phyloP scores from a whole-genome alignment of 2,888 invertebrate genomes.

The Fragum sueziense region DNA sequence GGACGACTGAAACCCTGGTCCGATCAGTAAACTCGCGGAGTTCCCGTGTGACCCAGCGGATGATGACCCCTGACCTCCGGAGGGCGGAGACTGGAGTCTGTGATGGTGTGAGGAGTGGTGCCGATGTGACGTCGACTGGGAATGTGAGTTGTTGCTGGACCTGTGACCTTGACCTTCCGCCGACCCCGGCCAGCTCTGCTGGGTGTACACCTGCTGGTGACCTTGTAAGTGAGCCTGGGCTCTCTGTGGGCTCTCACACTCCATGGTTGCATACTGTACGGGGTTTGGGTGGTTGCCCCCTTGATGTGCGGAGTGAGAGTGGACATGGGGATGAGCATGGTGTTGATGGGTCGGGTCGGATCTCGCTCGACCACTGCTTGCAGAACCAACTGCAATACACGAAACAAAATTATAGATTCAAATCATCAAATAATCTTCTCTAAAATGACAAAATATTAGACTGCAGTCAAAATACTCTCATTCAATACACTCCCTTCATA shows the following conservation, averaged over 20 bases:
- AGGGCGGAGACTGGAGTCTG: conserved; percentile 66
- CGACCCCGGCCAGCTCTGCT: conserved; percentile 57
- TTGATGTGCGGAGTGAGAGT: conserved; percentile 73
- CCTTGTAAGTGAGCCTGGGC: conserved; percentile 46
- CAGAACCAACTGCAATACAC: conserved; percentile 70
- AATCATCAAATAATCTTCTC: no score
- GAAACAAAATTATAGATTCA: not conserved
- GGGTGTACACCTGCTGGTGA: conserved; percentile 68
- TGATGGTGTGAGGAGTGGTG: conserved; percentile 67
- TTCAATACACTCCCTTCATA: no score
- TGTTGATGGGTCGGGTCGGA: conserved; percentile 83
- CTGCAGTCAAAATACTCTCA: no score
- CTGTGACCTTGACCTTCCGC: conserved; percentile 60
- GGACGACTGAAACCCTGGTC: conserved; percentile 57
- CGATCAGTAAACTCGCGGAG: conserved; percentile 60
- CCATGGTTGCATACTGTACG: conserved; percentile 70
- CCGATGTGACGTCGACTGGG: conserved; percentile 67
- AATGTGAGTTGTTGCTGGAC: conserved; percentile 64
- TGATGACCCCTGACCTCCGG: conserved; percentile 47
- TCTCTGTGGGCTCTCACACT: conserved; percentile 73
- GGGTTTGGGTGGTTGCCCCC: conserved; percentile 56
- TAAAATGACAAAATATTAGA: no score
- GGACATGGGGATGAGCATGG: conserved; percentile 73
- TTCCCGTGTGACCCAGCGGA: conserved; percentile 43
- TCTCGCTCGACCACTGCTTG: conserved; percentile 77